Base-by-base conservation (phyloP, 2,888 invertebrate species). In the Chelonus formosanus region DNA sequence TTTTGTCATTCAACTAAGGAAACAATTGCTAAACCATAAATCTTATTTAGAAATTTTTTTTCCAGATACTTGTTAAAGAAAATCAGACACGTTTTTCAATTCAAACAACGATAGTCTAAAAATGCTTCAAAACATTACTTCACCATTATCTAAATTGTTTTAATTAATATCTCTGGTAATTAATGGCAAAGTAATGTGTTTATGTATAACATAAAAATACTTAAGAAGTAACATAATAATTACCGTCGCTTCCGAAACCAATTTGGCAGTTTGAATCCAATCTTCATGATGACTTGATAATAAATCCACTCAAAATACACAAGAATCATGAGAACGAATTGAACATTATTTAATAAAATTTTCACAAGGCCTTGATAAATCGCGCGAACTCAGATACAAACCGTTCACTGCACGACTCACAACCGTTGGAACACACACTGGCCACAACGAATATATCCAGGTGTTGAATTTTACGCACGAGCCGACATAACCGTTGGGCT, bases 381-480 rank as follows among this genome's bases (percentile, higher is more conserved):
- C 50, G 50, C 62, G 47, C 62, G 48, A 47, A 63, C 47, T 48
- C 32, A 55, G 36, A 36, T 55, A 48, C 40, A 36, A 47, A 62
- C 66, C 66, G 66, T 67, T 67, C 66, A 67, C 66, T 62, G 52
- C 34, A 53, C 53, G 43, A 57, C 56, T 61, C 66, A 52, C 56
- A 20, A 62, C 56, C 66, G 66, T 62, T 66, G 66, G 52, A 62
- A 36, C 57, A 57, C 58, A 48, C n/a, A 48, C 48, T 48, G 10
- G 48, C 10, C 3, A 40, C 4, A 6, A 5, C 5, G 35, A n/a
- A 10, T 54, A 35, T 7, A 4, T 35, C 58, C 62, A 62, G 61
- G 62, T 67, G 66, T 67, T 62, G 52, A 44, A 67, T 62, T 67
- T 67, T 58, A 67, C 66, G 66, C 66, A 67, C 66, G 66, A 62